Evolutionary conservation across 2,888 invertebrate species (phyloP).

Genomic region (Thereva nobilitata): DNA sequence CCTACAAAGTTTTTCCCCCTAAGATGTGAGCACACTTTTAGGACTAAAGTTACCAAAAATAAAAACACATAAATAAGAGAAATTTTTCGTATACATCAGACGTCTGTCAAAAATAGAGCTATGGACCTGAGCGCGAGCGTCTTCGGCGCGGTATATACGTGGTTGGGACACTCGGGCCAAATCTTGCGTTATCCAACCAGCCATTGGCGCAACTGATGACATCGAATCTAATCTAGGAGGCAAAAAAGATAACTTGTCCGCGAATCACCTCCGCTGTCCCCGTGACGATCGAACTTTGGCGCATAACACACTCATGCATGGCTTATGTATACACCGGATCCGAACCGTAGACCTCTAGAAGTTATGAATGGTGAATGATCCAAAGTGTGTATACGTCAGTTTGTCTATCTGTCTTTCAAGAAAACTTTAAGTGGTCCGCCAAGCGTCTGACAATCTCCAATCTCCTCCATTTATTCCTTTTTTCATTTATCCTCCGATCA

Average conservation of each 20-base stretch:
- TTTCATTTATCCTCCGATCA: too few relatives aligned
- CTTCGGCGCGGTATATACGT: constrained; percentile 1
- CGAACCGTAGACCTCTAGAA: constrained; percentile 16
- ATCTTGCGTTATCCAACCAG: constrained; percentile 1
- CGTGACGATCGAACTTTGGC: not conserved
- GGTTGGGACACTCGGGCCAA: not conserved
- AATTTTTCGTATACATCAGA: constrained; percentile 39
- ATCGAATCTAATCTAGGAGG: constrained; percentile 10
- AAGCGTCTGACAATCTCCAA: not conserved
- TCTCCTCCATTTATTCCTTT: not conserved
- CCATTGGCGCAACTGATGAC: constrained; percentile 23
- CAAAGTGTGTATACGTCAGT: constrained; percentile 19
- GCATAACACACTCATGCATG: not conserved
- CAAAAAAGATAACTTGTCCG: not conserved
- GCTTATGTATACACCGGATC: not conserved
- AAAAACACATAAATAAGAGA: constrained; percentile 41
- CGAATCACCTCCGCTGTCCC: not conserved
- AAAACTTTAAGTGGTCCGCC: constrained; percentile 17
- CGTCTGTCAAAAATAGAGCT: constrained; percentile 41
- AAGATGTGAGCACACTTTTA: constrained; percentile 19
- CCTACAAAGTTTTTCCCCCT: constrained; percentile 30
- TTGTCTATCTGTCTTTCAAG: constrained; percentile 21
- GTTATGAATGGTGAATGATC: constrained; percentile 32
- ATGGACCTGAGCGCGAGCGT: constrained; percentile 13
- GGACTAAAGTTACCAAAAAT: constrained; percentile 38